Percentiles rank a stretch among this genome's conserved stretches.
Evolutionary conservation across 2,888 invertebrate genomes (phyloP).

Genomic region (Noctua janthe): DNA sequence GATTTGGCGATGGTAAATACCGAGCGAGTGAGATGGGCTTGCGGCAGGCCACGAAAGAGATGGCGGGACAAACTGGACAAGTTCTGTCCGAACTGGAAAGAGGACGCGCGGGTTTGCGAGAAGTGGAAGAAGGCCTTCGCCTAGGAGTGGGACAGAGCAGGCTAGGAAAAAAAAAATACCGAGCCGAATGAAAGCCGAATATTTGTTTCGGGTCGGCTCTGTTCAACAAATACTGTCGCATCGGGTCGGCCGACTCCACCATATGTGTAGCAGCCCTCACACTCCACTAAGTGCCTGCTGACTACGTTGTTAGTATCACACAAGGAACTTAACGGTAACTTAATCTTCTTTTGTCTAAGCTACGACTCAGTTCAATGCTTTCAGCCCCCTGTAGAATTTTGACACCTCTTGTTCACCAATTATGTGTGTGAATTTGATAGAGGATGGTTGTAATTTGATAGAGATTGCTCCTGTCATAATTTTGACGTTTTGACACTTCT

Average conservation of each 20-base stretch:
- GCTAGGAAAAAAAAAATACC: no score
- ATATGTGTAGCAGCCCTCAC: constrained; percentile 14
- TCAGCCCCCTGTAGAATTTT: constrained; percentile 69
- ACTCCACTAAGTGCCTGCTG: constrained; percentile 47
- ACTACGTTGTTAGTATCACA: constrained; percentile 63
- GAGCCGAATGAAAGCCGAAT: background rate
- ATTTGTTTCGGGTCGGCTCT: background rate
- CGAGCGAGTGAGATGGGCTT: no score
- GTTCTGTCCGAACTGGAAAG: no score
- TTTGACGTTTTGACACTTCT: constrained; percentile 29
- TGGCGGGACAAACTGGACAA: no score
- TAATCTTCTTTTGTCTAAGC: constrained; percentile 75
- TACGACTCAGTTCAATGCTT: constrained; percentile 70
- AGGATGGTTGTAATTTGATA: constrained; percentile 47
- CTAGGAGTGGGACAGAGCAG: no score
- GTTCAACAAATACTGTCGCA: background rate
- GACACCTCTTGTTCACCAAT: constrained; percentile 70
- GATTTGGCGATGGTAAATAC: no score
- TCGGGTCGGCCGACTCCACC: background rate
- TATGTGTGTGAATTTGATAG: constrained; percentile 63
- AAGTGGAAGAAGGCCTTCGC: no score
- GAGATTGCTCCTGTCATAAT: constrained; percentile 55
- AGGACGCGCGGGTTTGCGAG: no score
- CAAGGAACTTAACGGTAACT: constrained; percentile 67
- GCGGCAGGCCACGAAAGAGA: no score